Evolutionary conservation across 2,888 invertebrate species (phyloP), one percentile per base, ranked within the genome.

Genomic region (Hipparchia sbordonii): DNA sequence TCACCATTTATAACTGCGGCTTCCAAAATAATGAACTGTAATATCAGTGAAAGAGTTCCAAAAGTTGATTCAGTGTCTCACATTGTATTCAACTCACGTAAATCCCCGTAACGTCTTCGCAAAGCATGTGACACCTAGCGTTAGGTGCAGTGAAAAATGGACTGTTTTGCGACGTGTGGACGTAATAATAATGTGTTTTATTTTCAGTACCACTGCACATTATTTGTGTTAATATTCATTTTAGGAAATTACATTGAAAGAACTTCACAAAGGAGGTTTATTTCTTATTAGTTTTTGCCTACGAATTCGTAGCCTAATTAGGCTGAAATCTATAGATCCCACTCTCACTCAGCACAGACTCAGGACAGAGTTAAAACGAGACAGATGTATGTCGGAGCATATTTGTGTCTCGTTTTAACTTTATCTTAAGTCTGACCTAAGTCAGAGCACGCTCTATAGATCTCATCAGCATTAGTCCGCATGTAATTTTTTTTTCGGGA

Each of bases 141-240:
- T 90, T 92, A 91, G 92, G 91, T 90, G 90, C 89, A 85, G 89
- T 93, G 90, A 90, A 89, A 91, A 93, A 93, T 93, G 92, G 90
- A 86, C 90, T 91, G 85, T 85, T 87, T 85, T 82, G 85, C 85
- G 84, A 82, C 87, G 84, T 86, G 85, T 83, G 86, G 92, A 92
- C 92, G 90, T 92, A 93, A 48, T 48, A 48, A 48, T 48, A 48
- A 48, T 48, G 48, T 48, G 8, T 48, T 93, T 92, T 93, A 93
- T 93, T 92, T 90, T 86, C 86, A 81, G 85, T 88, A 86, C 86
- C 88, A 88, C 87, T 90, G 89, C 90, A 83, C 88, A 87, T 88
- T 92, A 89, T 87, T 87, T 84, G 86, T 89, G 92, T 93, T 92
- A 92, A 92, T 92, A 93, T 92, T 93, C 91, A 91, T 89, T 90